Evolutionary conservation across 2,113 vertebrate genomes (phyloP).

Genomic region (Phrynosoma platyrhinos): DNA sequence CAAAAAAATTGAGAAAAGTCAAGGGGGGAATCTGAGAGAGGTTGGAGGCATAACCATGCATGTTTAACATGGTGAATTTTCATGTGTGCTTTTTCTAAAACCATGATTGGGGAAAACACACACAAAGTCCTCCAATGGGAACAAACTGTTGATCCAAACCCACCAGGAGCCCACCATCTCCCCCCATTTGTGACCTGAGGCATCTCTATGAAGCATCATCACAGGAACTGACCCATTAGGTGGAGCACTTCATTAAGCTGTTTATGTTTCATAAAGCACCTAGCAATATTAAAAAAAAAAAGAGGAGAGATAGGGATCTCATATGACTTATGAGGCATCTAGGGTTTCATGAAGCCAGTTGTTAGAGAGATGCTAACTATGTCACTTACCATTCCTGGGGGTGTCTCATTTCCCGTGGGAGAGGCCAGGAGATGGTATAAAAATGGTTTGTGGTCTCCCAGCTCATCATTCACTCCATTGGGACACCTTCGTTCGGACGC

Average conservation of each 20-base stretch:
- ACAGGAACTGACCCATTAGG: conserved; percentile 27
- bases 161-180: not conserved
- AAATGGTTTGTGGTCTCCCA: not conserved
- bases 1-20: not conserved
- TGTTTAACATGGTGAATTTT: not conserved
- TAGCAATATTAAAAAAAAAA: not conserved
- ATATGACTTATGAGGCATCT: not conserved
- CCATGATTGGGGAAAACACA: no score
- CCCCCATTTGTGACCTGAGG: not conserved
- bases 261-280: not conserved
- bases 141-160: not conserved
- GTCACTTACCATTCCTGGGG: not conserved
- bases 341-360: not conserved
- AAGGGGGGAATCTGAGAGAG: not conserved
- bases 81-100: not conserved
- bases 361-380: not conserved
- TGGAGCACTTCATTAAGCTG: conserved; percentile 8
- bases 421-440: conserved; percentile 10
- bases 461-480: not conserved
- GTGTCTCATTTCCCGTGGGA: conserved; percentile 32
- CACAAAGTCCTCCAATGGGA: not conserved
- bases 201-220: not conserved
- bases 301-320: conserved; percentile 10
- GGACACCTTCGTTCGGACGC: not conserved
- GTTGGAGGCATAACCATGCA: not conserved